Evolutionary conservation across 2,113 vertebrate genomes (phyloP).

Genomic region (Larimichthys polyactis): DNA sequence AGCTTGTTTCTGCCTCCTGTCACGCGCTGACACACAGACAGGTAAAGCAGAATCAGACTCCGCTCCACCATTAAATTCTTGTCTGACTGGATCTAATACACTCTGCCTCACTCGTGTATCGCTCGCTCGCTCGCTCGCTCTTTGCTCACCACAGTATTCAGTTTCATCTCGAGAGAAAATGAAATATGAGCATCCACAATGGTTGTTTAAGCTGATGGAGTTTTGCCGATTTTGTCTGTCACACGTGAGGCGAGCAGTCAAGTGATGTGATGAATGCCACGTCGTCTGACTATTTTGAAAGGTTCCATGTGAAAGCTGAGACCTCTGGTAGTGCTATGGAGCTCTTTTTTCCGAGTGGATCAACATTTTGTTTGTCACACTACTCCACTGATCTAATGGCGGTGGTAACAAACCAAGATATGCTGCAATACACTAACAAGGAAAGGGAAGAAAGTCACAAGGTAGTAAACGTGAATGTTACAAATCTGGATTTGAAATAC

Average conservation of each 20-base stretch:
- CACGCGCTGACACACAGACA: constrained; percentile 56
- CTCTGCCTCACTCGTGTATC: too few relatives aligned
- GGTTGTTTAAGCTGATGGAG: not conserved
- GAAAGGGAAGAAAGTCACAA: not conserved
- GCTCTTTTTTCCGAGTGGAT: not conserved
- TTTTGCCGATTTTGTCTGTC: not conserved
- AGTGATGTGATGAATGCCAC: not conserved
- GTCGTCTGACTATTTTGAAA: not conserved
- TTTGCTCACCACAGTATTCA: not conserved
- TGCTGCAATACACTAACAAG: too few relatives aligned
- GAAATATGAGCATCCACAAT: not conserved
- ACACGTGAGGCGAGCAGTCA: not conserved
- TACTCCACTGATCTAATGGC: too few relatives aligned
- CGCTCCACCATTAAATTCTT: constrained; percentile 1
- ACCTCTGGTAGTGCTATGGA: not conserved
- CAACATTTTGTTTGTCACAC: not conserved
- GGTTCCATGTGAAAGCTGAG: not conserved
- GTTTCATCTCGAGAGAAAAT: not conserved
- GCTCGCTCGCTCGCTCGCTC: not conserved
- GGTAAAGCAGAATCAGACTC: constrained; percentile 2
- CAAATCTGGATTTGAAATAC: not conserved
- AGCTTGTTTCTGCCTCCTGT: constrained; percentile 67
- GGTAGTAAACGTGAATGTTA: not conserved
- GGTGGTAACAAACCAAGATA: too few relatives aligned
- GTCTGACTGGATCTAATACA: not conserved